Base-by-base conservation (phyloP, 2,797 vertebrate species). In the Chrosomus eos region DNA sequence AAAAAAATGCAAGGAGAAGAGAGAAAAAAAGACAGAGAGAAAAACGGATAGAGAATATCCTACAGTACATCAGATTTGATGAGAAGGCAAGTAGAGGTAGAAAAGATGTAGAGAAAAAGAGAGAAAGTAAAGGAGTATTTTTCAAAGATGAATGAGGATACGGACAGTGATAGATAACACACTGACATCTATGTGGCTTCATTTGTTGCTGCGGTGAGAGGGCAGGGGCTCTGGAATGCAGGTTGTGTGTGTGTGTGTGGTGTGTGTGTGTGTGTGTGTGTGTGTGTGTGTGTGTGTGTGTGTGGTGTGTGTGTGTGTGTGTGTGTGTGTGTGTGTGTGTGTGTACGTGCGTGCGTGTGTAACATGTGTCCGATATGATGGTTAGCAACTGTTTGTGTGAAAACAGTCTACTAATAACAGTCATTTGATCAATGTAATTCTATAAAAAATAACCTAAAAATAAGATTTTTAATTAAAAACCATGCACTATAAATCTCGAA, bases 111-210 rank as follows among this genome's bases (percentile, higher is more conserved):
- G 84, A 90, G 89, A 90, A 72, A 89, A 88, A 91, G 88, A 62
- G 70, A 87, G 14, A 64, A 31, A 64, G 60, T 64, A 16, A 88
- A 89, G 82, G 33, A 86, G 90, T 89, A 64, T 80, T 88, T 71
- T 28, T 21, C 62, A 85, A 67, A 74, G 87, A 83, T 91, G 90
- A 93, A 93, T 90, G 91, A 92, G 92, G 92, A 90, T 89, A 88
- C 88, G 90, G 92, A 92, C 93, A 92, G 91, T 94, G 94, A 95
- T 93, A 90, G 93, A 95, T 92, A 68, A 88, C 89, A 88, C 91
- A 86, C 88, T 94, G 90, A 91, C 92, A 94, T n/a, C n/a, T n/a
- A n/a, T n/a, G n/a, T n/a, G 87, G 84, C 89, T 90, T 91, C 91
- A 91, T 95, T 92, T 91, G 93, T 93, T 92, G 92, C 88, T 83